Conservation (phyloP, 1,140 invertebrate genomes). For the Pseudomyrmex pallidus region DNA sequence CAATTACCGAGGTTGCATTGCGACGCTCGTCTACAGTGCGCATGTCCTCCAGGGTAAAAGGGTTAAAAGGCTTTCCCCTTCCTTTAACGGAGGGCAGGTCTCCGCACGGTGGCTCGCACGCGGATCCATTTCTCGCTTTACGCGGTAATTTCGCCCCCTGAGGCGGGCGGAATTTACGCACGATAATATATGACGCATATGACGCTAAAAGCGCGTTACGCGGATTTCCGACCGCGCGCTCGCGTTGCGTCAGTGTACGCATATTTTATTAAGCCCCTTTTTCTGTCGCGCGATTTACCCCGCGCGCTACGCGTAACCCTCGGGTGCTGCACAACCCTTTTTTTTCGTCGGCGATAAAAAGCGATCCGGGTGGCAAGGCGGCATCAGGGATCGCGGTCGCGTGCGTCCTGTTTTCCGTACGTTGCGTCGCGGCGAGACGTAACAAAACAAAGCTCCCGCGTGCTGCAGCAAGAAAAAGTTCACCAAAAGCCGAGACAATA, state of each 20-base stretch:
- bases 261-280: constrained; percentile 27
- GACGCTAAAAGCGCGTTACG: constrained; percentile 40
- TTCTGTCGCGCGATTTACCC: background rate
- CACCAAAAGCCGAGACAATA: constrained; percentile 64
- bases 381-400: constrained; percentile 43
- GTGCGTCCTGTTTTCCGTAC: constrained; percentile 62
- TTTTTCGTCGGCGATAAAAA: constrained; percentile 61
- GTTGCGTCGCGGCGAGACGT: constrained; percentile 11
- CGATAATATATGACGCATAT: background rate
- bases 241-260: background rate
- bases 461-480: constrained; percentile 55
- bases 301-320: constrained; percentile 19
- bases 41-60: constrained; percentile 69
- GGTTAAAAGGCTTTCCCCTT: constrained; percentile 71
- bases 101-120: constrained; percentile 23
- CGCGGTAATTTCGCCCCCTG: background rate
- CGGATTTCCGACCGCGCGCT: constrained; percentile 50
- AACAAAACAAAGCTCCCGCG: constrained; percentile 39
- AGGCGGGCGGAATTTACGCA: background rate
- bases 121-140: background rate
- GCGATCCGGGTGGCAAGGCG: constrained; percentile 48
- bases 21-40: constrained; percentile 63
- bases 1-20: constrained; percentile 74
- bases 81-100: constrained; percentile 62
- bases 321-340: constrained; percentile 50